Evolutionary conservation across 2,797 vertebrate species (phyloP).

Genomic region (Phoeniculus purpureus): DNA sequence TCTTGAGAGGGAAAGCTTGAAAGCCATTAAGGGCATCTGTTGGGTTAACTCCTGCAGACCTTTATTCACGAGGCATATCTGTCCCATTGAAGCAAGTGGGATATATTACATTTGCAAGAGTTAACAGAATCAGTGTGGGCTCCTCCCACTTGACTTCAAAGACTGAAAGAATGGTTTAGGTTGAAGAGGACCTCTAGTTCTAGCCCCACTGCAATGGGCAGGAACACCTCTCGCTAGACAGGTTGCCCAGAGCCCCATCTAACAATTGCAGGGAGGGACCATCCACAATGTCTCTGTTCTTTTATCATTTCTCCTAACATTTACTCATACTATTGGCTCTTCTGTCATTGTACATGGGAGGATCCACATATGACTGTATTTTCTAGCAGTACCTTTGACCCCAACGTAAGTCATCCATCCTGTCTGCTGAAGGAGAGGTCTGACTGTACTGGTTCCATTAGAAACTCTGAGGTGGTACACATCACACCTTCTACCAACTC

Average conservation of each 20-base stretch:
- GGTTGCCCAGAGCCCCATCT: no score
- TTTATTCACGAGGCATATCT: background rate
- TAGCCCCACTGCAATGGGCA: no score
- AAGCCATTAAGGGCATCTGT: background rate
- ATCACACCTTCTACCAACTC: background rate
- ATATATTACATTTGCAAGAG: background rate
- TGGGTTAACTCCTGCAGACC: background rate
- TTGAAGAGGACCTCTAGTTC: background rate
- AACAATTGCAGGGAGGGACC: no score
- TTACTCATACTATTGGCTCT: background rate
- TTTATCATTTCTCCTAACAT: background rate
- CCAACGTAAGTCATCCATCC: background rate
- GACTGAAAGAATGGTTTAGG: background rate
- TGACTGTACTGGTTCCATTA: background rate
- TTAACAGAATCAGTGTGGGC: background rate
- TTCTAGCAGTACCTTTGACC: background rate
- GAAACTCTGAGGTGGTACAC: background rate
- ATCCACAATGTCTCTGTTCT: accelerated
- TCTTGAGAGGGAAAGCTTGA: background rate
- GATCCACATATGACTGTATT: background rate
- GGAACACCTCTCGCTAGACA: no score
- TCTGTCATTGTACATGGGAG: background rate
- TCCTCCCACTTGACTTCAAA: background rate
- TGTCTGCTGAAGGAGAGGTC: background rate
- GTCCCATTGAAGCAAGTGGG: background rate